phyloP scores from a whole-genome alignment of 2,113 vertebrate genomes.

The Alligator mississippiensis region DNA sequence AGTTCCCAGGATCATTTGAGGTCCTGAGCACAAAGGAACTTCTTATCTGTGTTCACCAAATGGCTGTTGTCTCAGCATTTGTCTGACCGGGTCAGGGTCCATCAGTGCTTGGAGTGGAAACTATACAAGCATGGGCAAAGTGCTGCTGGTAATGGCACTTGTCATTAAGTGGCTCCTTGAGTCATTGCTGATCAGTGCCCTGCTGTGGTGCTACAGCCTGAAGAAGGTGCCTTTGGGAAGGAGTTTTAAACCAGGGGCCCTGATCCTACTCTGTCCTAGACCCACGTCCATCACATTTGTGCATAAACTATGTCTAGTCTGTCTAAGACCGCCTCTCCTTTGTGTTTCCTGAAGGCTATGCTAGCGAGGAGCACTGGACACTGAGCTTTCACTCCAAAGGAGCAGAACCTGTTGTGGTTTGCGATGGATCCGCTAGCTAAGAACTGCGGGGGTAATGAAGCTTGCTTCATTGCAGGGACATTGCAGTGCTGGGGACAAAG shows the following conservation, averaged over 20 bases:
- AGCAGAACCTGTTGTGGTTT: constrained; percentile 71
- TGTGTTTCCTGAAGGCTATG: constrained; percentile 73
- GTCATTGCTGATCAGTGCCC: neutral
- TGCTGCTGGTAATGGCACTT: neutral
- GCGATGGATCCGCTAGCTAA: constrained; percentile 77
- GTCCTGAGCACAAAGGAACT: neutral
- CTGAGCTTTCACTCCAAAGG: constrained; percentile 76
- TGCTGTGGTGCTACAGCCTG: accelerated
- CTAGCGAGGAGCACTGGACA: constrained; percentile 69
- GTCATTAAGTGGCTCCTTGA: neutral
- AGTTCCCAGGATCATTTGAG: neutral
- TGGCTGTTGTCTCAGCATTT: neutral
- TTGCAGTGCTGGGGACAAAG: constrained; percentile 54
- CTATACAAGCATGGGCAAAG: neutral
- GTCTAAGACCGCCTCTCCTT: neutral
- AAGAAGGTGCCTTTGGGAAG: neutral
- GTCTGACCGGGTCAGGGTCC: neutral
- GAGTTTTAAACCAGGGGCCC: neutral
- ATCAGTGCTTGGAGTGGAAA: neutral
- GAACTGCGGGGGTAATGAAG: constrained; percentile 17
- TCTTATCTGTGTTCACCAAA: neutral
- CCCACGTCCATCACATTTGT: accelerated
- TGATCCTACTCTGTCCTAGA: neutral
- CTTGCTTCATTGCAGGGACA: constrained; percentile 1
- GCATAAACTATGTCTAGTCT: accelerated